These are phyloP conservation scores for Hyles lineata DNA, from an alignment of 2,888 invertebrate species.

Conservation along the genomic window DNA sequence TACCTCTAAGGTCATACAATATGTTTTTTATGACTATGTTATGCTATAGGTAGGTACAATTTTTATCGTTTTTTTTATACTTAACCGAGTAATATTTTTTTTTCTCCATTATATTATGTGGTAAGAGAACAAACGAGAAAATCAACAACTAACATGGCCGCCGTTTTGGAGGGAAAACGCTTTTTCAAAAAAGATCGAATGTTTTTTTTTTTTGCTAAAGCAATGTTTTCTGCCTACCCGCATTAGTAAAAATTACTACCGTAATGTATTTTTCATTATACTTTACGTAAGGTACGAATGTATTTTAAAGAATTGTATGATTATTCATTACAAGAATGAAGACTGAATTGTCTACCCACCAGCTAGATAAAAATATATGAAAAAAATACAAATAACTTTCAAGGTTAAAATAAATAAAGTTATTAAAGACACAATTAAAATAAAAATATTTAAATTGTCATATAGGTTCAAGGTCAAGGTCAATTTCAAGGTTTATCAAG, in stretches of 20 bases:
- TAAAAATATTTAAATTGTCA: too few species aligned
- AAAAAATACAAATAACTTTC: too few species aligned
- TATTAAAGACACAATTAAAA: too few species aligned
- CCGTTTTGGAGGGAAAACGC: constrained; percentile 21
- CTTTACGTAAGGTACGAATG: too few species aligned
- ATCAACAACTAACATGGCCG: constrained; percentile 6
- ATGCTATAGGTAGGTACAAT: constrained; percentile 47
- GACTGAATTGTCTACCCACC: too few species aligned
- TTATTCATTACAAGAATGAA: too few species aligned
- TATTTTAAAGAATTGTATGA: too few species aligned
- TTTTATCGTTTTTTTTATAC: constrained; percentile 43
- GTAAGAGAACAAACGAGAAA: constrained; percentile 10
- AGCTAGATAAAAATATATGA: too few species aligned
- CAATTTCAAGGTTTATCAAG: too few species aligned
- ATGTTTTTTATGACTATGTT: constrained; percentile 35
- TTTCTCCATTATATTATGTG: constrained; percentile 34
- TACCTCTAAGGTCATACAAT: constrained; percentile 31
- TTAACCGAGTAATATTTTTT: constrained; percentile 73
- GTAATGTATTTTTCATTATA: neutral
- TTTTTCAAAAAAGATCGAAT: constrained; percentile 32
- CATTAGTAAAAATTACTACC: neutral
- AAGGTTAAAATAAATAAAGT: too few species aligned
- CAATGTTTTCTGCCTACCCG: neutral
- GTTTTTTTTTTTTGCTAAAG: neutral
- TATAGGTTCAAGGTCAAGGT: too few species aligned